Percentiles rank a stretch among this genome's conserved stretches.
Evolutionary conservation across 2,888 invertebrate species (phyloP).

Genomic region (Elysia crispata): DNA sequence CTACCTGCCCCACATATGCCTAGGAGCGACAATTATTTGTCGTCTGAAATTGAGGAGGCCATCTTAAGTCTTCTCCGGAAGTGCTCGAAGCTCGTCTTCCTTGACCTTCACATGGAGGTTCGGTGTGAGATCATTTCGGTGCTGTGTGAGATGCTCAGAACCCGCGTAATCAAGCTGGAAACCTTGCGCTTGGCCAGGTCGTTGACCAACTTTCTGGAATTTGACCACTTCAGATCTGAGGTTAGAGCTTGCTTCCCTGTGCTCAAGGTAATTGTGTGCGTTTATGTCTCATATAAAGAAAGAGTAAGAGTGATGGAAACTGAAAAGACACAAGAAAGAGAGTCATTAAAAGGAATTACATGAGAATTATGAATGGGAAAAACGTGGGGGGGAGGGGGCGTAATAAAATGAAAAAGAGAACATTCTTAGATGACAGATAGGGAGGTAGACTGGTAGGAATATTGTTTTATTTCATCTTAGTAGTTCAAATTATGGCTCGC

Average conservation of each 20-base stretch:
- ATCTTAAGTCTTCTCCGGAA: not conserved
- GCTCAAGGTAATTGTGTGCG: conserved; percentile 10
- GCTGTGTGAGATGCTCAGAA: conserved; percentile 12
- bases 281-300: too few relatives aligned
- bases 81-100: not conserved
- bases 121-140: not conserved
- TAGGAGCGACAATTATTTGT: conserved; percentile 30
- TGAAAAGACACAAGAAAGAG: too few relatives aligned
- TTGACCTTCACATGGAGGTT: conserved; percentile 36
- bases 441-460: too few relatives aligned
- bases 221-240: conserved; percentile 26
- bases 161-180: not conserved
- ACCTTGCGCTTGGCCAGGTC: conserved; percentile 24
- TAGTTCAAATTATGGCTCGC: too few relatives aligned
- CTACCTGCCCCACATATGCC: not conserved
- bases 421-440: too few relatives aligned
- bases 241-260: conserved; percentile 11
- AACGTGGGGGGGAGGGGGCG: too few relatives aligned
- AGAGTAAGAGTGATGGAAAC: too few relatives aligned
- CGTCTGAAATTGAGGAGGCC: conserved; percentile 17
- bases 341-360: too few relatives aligned
- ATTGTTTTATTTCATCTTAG: too few relatives aligned
- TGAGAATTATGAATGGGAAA: too few relatives aligned
- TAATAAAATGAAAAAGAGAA: too few relatives aligned
- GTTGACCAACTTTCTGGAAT: conserved; percentile 13